Evolutionary conservation across 2,888 invertebrate genomes (phyloP), one percentile per base, ranked within the genome.

Genomic region (Zonitis immaculata): DNA sequence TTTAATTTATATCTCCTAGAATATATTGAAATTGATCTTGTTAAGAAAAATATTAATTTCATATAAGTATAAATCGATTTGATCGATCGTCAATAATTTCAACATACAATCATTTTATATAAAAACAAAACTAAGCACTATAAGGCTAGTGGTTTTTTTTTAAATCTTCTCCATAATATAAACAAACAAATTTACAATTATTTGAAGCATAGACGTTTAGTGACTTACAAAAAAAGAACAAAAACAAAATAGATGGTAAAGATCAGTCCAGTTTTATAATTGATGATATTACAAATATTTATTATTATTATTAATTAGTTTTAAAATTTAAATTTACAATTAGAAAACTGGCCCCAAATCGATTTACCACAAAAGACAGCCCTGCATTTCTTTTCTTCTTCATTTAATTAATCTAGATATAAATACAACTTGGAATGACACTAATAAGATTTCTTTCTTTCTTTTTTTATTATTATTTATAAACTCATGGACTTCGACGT

Each of bases 381-480:
- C 70, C 66, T 65, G 66, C 66, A 63, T 61, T 64, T 66, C 61
- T 66, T 65, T 16, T 9, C 61, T 64, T 66, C 61, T 66, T 65
- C 8, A 3, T 8, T 16, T 3, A 3, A 20, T 20, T 68, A 68
- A 67, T 67, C 66, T 66, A 67, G 61, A 56, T 69, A 71, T 67
- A 69, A 69, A 68, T 69, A 72, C 66, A 71, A 67, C 20, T 65
- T 74, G 75, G 75, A 75, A 75, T 74, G 74, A 74, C 74, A 74
- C 70, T 71, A 73, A 69, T 65, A 67, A 68, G 57, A 16, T 63
- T 57, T 60, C 70, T 73, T 72, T 70, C n/a, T n/a, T n/a, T n/a
- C n/a, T n/a, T n/a, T n/a, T n/a, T n/a, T n/a, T n/a, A n/a, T n/a
- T n/a, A n/a, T n/a, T n/a, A n/a, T n/a, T 73, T 70, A 70, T 68